Base-by-base conservation (phyloP, 2,113 vertebrate species). In the Gila orcuttii region DNA sequence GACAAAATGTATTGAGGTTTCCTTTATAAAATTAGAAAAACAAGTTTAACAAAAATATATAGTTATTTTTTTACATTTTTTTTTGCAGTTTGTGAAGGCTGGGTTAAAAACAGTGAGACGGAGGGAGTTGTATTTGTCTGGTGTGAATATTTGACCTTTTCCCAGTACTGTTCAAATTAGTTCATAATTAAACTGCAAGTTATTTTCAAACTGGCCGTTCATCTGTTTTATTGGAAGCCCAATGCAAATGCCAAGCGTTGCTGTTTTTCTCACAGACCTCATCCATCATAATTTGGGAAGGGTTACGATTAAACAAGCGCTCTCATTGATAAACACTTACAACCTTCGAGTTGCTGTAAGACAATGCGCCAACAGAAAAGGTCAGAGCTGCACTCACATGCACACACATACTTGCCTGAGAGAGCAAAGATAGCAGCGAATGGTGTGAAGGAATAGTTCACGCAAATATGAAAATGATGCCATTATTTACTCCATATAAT, bases 121-220 rank as follows among this genome's bases (percentile, higher is more conserved):
- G 21, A 87, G 19, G 11, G 1, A 47, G 47, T 64, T 36, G 10
- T 64, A 36, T 80, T 50, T 83, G 68, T 69, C 57, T 68, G 47
- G 21, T 50, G 57, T 42, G 64, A 33, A 39, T 33, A 31, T 69
- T 5, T 79, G 62, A n/a, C 90, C 90, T 91, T 88, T 91, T 90
- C 90, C 0, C 23, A 92, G 91, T 83, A 91, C 92, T 93, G 90
- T 91, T 90, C 79, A 88, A 87, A 91, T 91, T 91, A 91, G 93
- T 86, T 90, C 88, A 0, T 39, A 90, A 94, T 92, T 92, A 92
- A 92, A 93, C 85, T 87, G 79, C 79, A 52, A 66, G 81, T 87
- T 62, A 90, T 89, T 92, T 90, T 85, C 76, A 88, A 69, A 92
- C 92, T 33, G 91, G 91, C 91, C 60, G 62, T 25, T 87, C 85